Evolutionary conservation across 2,888 invertebrate species (phyloP).

Genomic region (Rapana venosa): DNA sequence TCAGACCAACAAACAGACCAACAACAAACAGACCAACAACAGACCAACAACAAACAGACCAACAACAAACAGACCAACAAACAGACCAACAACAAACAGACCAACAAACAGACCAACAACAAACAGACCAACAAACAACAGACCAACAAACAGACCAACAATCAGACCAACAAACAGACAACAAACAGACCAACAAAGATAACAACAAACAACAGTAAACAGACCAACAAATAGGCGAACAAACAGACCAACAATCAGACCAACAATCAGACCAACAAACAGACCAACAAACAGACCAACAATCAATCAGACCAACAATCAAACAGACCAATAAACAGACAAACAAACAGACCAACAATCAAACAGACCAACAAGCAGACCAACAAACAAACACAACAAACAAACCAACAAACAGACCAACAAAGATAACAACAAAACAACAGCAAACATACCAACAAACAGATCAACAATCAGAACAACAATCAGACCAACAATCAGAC

Average conservation of each 20-base stretch:
- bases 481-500: too few relatives aligned
- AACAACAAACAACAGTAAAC: too few relatives aligned
- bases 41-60: neutral
- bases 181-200: too few relatives aligned
- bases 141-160: too few relatives aligned
- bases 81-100: neutral
- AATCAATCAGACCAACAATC: neutral
- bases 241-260: neutral
- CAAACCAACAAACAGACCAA: neutral
- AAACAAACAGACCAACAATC: neutral
- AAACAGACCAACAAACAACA: neutral
- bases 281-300: neutral
- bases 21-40: neutral
- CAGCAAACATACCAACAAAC: too few relatives aligned
- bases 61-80: neutral
- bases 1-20: too few relatives aligned
- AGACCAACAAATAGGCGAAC: too few relatives aligned
- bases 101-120: neutral
- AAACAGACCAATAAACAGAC: neutral
- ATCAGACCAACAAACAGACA: too few relatives aligned
- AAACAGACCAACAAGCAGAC: neutral
- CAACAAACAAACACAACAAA: neutral
- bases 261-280: neutral
- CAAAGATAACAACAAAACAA: neutral
- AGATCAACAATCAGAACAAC: too few relatives aligned